These are phyloP conservation scores for Eucriotettix oculatus DNA, from an alignment of 2,888 invertebrate genomes.

Conservation along the genomic window DNA sequence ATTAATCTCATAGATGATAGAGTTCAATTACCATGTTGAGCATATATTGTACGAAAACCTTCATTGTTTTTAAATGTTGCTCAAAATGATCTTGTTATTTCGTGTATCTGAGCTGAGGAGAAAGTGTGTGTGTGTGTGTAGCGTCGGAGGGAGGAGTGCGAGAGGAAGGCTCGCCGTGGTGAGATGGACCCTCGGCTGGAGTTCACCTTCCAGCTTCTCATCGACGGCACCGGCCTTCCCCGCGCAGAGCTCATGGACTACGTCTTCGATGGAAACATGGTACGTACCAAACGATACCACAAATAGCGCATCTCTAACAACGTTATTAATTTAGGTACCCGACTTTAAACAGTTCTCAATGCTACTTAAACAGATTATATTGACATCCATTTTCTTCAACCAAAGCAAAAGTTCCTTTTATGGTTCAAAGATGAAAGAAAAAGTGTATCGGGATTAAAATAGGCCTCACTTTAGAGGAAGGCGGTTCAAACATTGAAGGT, in stretches of 20 bases:
- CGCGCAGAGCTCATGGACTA: slow-evolving; percentile 79
- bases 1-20: too few species aligned
- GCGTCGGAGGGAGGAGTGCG: slow-evolving; percentile 79
- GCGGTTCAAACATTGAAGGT: too few species aligned
- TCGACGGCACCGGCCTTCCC: slow-evolving; percentile 66
- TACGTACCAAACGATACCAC: slow-evolving; percentile 19
- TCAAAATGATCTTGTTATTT: too few species aligned
- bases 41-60: not conserved
- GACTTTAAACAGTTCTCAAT: not conserved
- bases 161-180: slow-evolving; percentile 73
- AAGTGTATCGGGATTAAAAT: too few species aligned
- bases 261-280: slow-evolving; percentile 81
- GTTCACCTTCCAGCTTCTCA: slow-evolving; percentile 74
- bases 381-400: not conserved
- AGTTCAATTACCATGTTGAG: not conserved
- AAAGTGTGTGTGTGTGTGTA: slow-evolving; percentile 17
- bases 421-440: too few species aligned
- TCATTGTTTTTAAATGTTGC: too few species aligned
- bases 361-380: not conserved
- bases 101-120: not conserved
- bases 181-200: slow-evolving; percentile 86
- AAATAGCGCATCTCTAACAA: not conserved
- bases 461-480: too few species aligned
- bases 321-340: not conserved
- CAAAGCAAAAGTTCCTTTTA: too few species aligned